Evolutionary conservation across 2,113 vertebrate species (phyloP), one percentile per base, ranked within the genome.

Genomic region (Pluvianellus socialis): DNA sequence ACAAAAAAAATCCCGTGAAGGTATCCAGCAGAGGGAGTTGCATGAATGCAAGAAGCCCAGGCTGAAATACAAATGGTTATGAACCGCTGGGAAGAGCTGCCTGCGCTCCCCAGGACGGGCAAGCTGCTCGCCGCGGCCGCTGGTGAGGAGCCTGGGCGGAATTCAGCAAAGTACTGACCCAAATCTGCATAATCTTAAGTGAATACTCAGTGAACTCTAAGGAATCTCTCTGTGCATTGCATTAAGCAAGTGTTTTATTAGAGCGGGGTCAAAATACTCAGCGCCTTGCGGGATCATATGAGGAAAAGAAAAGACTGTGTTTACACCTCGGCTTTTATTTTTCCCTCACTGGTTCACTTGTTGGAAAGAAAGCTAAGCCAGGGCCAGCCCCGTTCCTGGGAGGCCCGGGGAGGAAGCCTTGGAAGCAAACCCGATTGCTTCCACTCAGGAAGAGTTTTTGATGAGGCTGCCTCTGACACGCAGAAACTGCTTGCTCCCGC

Each of bases 21-120:
- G 55, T 33, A 40, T 76, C 97, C 97, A 86, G 72, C 91, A 98
- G 97, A 93, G 97, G 97, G 97, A 92, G 94, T 47, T 45, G 32
- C 75, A n/a, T 1, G 92, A 94, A 95, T 70, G 90, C 74, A 56
- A 22, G 77, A 79, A 80, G 52, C 8, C 6, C 45, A 53, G 45
- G 2, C 27, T 28, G 49, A 50, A 23, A 7, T 6, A 4, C 2
- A 53, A 56, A 26, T 13, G 62, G 55, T 61, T 33, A 2, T 49
- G 6, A 22, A 14, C 6, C 2, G 7, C 86, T 47, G 55, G 30
- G 77, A 56, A 23, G 58, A 68, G 74, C 68, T 1, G 70, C 35
- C 76, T 9, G 27, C 0, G 0, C 72, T 84, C 40, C 76, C 44
- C 23, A 1, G 84, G 77, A 56, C 27, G 5, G 38, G 42, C 42